Base-by-base conservation (phyloP, 2,113 vertebrate genomes). In the Thamnophis sirtalis region DNA sequence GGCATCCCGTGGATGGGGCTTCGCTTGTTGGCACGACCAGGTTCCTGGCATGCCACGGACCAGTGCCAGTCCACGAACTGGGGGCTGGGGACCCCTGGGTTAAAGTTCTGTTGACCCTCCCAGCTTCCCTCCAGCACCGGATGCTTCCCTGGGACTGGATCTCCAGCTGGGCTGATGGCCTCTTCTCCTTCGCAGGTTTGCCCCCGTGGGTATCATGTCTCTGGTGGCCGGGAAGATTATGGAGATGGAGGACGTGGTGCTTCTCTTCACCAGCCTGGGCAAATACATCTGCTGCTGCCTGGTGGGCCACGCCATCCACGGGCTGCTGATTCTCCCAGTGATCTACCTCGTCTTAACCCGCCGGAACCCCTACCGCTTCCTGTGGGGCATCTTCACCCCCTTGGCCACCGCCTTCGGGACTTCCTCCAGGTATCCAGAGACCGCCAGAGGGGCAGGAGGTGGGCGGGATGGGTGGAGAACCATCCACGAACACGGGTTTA, bases 201-300 rank as follows among this genome's bases (percentile, higher is more conserved):
- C 98, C 0, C 98, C 98, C 0, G 4, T 99, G 43, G 98, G 98
- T 96, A 99, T 99, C 96, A 97, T 99, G 98, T 99, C 99, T 96
- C 97, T 99, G 91, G 98, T 99, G 43, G 98, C 98, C 2, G 94
- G 97, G 56, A 98, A 99, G 97, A 99, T 99, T 0, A 97, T 98
- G 68, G 98, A 98, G 96, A 98, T 98, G 98, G 96, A 98, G 0
- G 96, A 99, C 0, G 98, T 99, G 3, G 94, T 89, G 0, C 6
- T 22, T 1, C 97, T 99, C 9, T 99, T 99, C 86, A 93, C 98
- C 94, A 98, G 96, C 63, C 96, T 99, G 9, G 98, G 98, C 33
- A 99, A 99, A 93, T 99, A 99, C 93, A 98, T 99, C 53, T 96
- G 97, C 91, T 98, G 98, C 97, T 99, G 98, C 80, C 91, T 99